Evolutionary conservation across 1,140 invertebrate genomes (phyloP).

Genomic region (Macrostomum lignano): DNA sequence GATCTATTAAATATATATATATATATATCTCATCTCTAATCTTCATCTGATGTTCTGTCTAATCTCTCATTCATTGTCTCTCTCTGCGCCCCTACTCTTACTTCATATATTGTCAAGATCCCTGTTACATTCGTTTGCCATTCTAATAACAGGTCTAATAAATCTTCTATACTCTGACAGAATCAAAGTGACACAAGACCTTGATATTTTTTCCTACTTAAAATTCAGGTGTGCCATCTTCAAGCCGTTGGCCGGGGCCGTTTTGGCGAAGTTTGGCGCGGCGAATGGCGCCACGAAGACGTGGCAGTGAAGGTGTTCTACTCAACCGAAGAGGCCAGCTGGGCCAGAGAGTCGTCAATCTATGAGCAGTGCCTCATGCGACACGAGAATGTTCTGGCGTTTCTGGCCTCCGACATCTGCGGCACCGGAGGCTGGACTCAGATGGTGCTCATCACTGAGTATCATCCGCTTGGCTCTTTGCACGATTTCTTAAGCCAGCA

Average conservation of each 20-base stretch:
- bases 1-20: too few species aligned
- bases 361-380: conserved; percentile 65
- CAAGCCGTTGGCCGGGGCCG: conserved; percentile 46
- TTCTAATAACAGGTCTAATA: too few species aligned
- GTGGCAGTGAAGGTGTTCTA: conserved; percentile 72
- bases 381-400: conserved; percentile 62
- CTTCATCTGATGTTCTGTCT: too few species aligned
- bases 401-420: conserved; percentile 16
- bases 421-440: conserved; percentile 32
- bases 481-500: conserved; percentile 61
- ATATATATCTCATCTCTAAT: too few species aligned
- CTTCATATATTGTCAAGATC: too few species aligned
- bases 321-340: conserved; percentile 57
- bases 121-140: too few species aligned
- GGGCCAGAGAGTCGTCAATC: conserved; percentile 60
- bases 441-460: conserved; percentile 64
- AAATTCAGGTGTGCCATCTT: too few species aligned
- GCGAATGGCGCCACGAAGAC: conserved; percentile 51
- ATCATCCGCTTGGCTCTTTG: conserved; percentile 66
- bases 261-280: conserved; percentile 60
- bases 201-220: too few species aligned
- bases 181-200: too few species aligned
- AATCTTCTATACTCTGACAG: too few species aligned
- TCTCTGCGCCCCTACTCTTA: too few species aligned
- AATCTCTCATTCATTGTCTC: too few species aligned